Conservation (phyloP, 2,888 invertebrate genomes). For the Cerceris rybyensis region DNA sequence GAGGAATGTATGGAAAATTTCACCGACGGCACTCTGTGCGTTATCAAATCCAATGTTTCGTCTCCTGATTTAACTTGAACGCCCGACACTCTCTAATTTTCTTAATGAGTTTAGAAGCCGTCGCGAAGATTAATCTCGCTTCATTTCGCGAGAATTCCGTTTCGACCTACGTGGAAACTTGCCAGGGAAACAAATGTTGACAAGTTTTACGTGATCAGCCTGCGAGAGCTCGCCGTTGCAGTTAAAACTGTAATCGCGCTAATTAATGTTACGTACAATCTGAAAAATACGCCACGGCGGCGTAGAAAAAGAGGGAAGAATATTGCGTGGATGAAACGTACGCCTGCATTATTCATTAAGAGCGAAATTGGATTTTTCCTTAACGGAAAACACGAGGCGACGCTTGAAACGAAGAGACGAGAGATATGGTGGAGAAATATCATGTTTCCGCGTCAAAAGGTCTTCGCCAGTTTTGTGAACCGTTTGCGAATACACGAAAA, state of each 20-base stretch:
- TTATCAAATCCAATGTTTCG: conserved; percentile 2
- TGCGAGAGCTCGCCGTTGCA: neutral
- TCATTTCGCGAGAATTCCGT: conserved; percentile 25
- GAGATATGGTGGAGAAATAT: neutral
- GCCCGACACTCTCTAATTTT: conserved; percentile 21
- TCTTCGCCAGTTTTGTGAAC: no score
- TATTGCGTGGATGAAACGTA: neutral
- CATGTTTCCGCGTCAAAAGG: neutral
- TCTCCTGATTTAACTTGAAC: conserved; percentile 18
- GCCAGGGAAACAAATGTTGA: conserved; percentile 1
- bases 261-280: neutral
- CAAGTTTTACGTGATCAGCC: conserved; percentile 2
- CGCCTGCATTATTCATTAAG: conserved; percentile 1
- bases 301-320: neutral
- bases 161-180: neutral
- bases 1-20: neutral
- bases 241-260: neutral
- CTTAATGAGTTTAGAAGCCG: conserved; percentile 27
- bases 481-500: no score
- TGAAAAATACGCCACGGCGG: neutral
- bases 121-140: conserved; percentile 27
- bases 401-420: neutral
- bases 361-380: neutral
- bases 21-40: neutral
- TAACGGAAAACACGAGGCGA: neutral